A percentile compares a stretch with the other conserved stretches of the same genome.
Evolutionary conservation across 37 sponge, comb jelly and placozoan genomes (phyloP).

Genomic region (Haliclona indistincta): DNA sequence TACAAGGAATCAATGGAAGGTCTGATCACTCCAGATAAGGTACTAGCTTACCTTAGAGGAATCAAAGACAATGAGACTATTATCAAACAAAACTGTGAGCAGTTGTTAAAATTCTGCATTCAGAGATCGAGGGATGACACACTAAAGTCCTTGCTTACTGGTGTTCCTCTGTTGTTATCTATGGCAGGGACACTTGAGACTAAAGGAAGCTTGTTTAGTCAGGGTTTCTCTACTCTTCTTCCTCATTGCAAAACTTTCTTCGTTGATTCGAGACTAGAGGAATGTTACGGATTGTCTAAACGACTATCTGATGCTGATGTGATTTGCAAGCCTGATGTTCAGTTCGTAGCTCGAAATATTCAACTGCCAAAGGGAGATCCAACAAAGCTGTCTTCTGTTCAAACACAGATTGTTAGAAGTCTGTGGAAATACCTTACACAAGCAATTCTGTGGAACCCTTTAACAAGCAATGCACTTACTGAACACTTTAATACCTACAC

Average conservation of each 20-base stretch:
- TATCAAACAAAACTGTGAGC: constrained; percentile 11
- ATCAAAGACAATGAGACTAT: background rate
- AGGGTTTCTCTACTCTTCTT: constrained; percentile 15
- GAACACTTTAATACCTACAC: background rate
- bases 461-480: no score
- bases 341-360: constrained; percentile 30
- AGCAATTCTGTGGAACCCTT: no score
- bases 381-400: background rate
- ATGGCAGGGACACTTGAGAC: constrained; percentile 16
- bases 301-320: background rate
- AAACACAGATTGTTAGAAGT: background rate
- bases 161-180: constrained; percentile 48
- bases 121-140: background rate
- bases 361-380: constrained; percentile 12
- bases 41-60: constrained; percentile 6
- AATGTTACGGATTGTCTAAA: background rate
- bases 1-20: background rate
- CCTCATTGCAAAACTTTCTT: constrained; percentile 28
- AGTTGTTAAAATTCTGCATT: constrained; percentile 8
- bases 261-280: constrained; percentile 17
- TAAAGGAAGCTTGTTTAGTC: constrained; percentile 3
- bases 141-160: background rate
- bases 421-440: constrained; percentile 26
- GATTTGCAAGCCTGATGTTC: constrained; percentile 14
- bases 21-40: constrained; percentile 1